Percentiles rank a stretch among this genome's conserved stretches.
phyloP scores from a whole-genome alignment of 35 echinoderm and acorn worm genomes.

The Holothuria glaberrima region DNA sequence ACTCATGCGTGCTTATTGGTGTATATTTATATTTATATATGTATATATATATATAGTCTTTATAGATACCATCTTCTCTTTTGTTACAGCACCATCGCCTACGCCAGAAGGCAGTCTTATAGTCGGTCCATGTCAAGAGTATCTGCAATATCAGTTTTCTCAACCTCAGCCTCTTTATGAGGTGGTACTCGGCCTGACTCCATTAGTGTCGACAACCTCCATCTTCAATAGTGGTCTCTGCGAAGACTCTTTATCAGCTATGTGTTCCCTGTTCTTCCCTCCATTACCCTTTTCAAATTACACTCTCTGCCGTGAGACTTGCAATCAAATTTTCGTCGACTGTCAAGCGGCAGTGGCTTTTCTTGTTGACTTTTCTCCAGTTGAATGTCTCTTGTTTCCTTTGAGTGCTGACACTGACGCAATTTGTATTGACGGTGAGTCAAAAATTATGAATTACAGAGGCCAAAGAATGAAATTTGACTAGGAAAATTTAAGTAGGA shows the following conservation, averaged over 20 bases:
- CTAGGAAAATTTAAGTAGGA: too few species aligned
- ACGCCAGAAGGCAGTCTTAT: neutral
- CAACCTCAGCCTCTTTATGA: neutral
- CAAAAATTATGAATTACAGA: neutral
- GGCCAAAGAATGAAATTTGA: too few species aligned
- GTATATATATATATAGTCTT: too few species aligned
- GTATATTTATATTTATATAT: too few species aligned
- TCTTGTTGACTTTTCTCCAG: neutral
- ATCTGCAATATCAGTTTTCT: conserved; percentile 8
- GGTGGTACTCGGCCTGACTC: neutral
- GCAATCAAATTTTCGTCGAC: neutral
- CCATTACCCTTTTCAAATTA: conserved; percentile 23
- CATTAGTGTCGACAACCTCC: neutral
- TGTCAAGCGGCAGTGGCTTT: neutral
- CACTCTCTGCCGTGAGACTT: conserved; percentile 1
- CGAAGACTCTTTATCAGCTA: neutral
- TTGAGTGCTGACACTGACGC: conserved; percentile 4
- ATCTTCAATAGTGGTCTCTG: neutral
- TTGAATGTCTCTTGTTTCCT: neutral
- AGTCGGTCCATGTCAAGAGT: neutral
- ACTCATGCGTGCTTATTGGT: too few species aligned
- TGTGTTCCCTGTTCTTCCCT: conserved; percentile 30
- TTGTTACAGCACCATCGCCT: neutral
- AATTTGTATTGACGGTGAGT: conserved; percentile 37
- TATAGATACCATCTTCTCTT: too few species aligned